These are phyloP conservation scores for Luehdorfia chinensis DNA, from an alignment of 1,140 invertebrate genomes.

Conservation along the genomic window DNA sequence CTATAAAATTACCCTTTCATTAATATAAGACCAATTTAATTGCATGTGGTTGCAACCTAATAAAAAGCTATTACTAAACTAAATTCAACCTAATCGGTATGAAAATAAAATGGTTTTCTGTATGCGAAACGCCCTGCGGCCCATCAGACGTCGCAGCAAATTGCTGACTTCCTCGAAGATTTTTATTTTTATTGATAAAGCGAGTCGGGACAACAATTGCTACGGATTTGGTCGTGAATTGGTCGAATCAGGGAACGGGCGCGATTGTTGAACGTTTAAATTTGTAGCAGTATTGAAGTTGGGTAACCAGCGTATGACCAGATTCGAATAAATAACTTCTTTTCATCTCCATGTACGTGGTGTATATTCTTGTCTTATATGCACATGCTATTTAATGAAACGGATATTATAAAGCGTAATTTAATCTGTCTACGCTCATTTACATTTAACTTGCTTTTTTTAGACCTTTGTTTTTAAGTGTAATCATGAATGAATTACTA, in stretches of 20 bases:
- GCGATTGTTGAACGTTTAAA: conserved; percentile 8
- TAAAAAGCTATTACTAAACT: not conserved
- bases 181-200: conserved; percentile 73
- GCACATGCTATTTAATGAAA: too few relatives aligned
- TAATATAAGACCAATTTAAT: conserved; percentile 17
- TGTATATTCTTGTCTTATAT: too few relatives aligned
- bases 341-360: too few relatives aligned
- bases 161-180: conserved; percentile 65
- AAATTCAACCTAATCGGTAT: conserved; percentile 7
- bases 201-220: conserved; percentile 56
- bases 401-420: too few relatives aligned
- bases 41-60: not conserved
- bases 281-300: conserved; percentile 6
- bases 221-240: conserved; percentile 53
- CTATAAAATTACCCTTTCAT: not conserved
- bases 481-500: too few relatives aligned
- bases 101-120: conserved; percentile 22
- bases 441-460: too few relatives aligned
- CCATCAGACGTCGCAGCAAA: conserved; percentile 44
- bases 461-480: too few relatives aligned
- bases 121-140: conserved; percentile 8
- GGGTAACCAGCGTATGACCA: not conserved
- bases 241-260: conserved; percentile 29
- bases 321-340: too few relatives aligned
- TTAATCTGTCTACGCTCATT: too few relatives aligned